A percentile compares a stretch with the other conserved stretches of the same genome.
Evolutionary conservation across 2,797 vertebrate species (phyloP).

Genomic region (Myripristis jacobus): DNA sequence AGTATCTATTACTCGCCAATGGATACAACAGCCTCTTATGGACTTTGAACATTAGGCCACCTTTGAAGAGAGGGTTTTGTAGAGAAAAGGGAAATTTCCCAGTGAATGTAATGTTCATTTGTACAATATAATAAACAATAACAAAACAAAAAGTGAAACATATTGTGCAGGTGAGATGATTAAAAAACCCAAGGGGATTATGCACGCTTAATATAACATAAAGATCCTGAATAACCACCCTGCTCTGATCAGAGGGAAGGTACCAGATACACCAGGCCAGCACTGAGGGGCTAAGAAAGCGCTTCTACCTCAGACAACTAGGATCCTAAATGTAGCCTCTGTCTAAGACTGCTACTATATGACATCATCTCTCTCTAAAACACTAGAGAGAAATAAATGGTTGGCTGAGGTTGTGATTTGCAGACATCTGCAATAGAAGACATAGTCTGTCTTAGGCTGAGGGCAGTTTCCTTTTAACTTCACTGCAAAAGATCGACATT

Average conservation of each 20-base stretch:
- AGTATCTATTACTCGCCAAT: slow-evolving; percentile 1
- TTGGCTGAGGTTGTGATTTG: neutral
- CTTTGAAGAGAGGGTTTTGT: slow-evolving; percentile 9
- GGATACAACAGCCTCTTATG: slow-evolving; percentile 18
- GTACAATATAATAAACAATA: neutral
- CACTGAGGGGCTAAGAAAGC: no score
- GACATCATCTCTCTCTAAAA: neutral
- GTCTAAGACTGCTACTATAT: no score
- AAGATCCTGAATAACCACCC: no score
- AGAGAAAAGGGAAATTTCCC: neutral
- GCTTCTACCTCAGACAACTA: no score
- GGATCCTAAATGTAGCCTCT: no score
- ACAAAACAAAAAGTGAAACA: neutral
- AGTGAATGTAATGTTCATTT: neutral
- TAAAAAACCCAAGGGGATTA: no score
- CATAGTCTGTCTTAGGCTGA: neutral
- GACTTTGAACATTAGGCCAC: slow-evolving; percentile 24
- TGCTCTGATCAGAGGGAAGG: no score
- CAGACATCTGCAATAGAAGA: neutral
- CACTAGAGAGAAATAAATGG: neutral
- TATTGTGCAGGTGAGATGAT: neutral
- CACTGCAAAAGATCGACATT: neutral
- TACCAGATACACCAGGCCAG: no score
- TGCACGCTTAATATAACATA: no score
- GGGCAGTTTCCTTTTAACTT: neutral